Conservation (phyloP, 2,888 invertebrate species). For the Nephrotoma flavescens region DNA sequence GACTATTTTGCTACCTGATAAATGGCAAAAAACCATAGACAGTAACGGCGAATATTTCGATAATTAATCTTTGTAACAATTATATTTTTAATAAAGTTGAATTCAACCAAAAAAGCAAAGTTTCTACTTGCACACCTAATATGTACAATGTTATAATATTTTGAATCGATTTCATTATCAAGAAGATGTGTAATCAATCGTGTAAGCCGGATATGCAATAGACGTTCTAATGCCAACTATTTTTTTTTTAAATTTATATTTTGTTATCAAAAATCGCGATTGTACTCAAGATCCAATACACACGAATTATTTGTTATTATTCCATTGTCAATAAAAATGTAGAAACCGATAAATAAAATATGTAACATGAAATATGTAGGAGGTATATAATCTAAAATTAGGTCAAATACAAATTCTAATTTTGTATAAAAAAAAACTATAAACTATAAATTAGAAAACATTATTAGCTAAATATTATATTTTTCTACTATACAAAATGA, state of each 20-base stretch:
- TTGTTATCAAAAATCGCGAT: neutral
- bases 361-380: neutral
- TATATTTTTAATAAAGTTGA: too few species aligned
- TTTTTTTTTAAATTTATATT: neutral
- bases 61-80: too few species aligned
- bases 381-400: neutral
- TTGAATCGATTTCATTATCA: too few species aligned
- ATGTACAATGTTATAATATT: too few species aligned
- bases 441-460: neutral
- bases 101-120: too few species aligned
- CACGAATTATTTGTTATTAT: neutral
- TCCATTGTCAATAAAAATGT: neutral
- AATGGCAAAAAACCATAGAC: too few species aligned
- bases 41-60: too few species aligned
- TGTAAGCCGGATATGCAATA: neutral
- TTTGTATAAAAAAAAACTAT: neutral
- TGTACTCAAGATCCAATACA: neutral
- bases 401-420: neutral
- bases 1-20: too few species aligned
- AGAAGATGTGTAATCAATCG: neutral
- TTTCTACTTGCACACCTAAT: too few species aligned
- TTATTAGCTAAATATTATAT: neutral
- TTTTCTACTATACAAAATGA: neutral
- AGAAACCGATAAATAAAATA: neutral
- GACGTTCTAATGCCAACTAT: neutral